These are phyloP conservation scores for Caprella mutica DNA, from an alignment of 2,888 invertebrate genomes.

Conservation along the genomic window DNA sequence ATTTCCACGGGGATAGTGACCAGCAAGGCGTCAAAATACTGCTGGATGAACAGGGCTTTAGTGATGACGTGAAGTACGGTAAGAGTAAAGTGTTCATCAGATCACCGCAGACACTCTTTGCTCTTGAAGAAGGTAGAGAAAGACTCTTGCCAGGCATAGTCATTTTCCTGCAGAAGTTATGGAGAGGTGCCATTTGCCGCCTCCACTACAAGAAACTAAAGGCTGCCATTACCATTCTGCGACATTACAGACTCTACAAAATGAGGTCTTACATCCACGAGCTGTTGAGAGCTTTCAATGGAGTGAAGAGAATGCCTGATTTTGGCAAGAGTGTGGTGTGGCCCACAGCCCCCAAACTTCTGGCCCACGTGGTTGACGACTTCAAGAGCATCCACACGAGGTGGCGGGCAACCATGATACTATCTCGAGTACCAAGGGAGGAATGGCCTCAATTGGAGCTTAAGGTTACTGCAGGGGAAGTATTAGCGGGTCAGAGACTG, in stretches of 20 bases:
- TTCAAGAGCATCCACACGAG: conserved; percentile 56
- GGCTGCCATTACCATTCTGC: conserved; percentile 70
- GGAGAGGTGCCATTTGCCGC: conserved; percentile 71
- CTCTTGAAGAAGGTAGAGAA: conserved; percentile 72
- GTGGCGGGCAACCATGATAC: conserved; percentile 79
- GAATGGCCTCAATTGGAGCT: conserved; percentile 80
- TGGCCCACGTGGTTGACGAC: conserved; percentile 51
- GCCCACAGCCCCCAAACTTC: conserved; percentile 65
- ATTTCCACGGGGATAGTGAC: conserved; percentile 65
- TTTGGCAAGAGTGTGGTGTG: conserved; percentile 67
- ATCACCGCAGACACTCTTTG: conserved; percentile 80
- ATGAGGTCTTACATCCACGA: conserved; percentile 57
- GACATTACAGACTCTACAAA: conserved; percentile 67
- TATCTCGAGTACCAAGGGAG: conserved; percentile 62
- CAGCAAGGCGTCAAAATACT: conserved; percentile 75
- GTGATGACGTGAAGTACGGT: conserved; percentile 81
- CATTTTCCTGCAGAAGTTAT: conserved; percentile 85
- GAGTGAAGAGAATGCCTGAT: conserved; percentile 55
- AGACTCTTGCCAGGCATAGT: conserved; percentile 83
- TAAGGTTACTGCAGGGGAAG: conserved; percentile 64
- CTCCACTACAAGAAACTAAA: conserved; percentile 69
- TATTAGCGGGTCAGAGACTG: conserved; percentile 53
- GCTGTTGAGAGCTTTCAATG: conserved; percentile 50
- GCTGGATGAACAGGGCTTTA: conserved; percentile 63
- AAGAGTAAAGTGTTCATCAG: conserved; percentile 92